phyloP scores from a whole-genome alignment of 1,140 invertebrate genomes.

The Chelonus insularis region DNA sequence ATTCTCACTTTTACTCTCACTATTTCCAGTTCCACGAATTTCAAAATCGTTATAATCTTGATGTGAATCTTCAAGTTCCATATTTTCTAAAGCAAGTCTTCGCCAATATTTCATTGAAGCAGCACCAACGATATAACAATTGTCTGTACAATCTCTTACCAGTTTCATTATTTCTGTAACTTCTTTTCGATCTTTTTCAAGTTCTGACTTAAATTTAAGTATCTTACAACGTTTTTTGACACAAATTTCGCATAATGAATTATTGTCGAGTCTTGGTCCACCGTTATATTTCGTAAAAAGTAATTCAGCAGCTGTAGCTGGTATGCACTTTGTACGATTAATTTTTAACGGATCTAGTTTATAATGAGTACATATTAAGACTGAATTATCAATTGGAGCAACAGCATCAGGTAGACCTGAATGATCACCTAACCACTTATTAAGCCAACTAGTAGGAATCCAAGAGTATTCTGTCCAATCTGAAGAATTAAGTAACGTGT shows the following conservation, averaged over 20 bases:
- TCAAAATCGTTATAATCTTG: conserved; percentile 27
- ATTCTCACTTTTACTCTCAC: no score
- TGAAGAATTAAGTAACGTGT: conserved; percentile 41
- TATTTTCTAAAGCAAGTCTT: conserved; percentile 47
- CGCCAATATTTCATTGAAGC: conserved; percentile 53
- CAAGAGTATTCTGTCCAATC: conserved; percentile 55
- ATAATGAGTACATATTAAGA: conserved; percentile 59
- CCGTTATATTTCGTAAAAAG: conserved; percentile 59
- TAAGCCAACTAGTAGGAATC: conserved; percentile 61
- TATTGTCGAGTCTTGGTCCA: conserved; percentile 54
- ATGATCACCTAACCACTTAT: conserved; percentile 55
- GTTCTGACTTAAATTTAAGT: conserved; percentile 47
- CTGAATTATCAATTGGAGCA: conserved; percentile 56
- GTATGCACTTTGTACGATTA: conserved; percentile 53
- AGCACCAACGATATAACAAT: conserved; percentile 50
- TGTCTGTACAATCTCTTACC: conserved; percentile 42
- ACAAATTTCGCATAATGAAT: conserved; percentile 59
- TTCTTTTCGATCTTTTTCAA: conserved; percentile 53
- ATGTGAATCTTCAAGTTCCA: conserved; percentile 40
- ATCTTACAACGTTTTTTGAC: conserved; percentile 59
- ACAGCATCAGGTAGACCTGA: conserved; percentile 45
- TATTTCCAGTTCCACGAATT: background rate
- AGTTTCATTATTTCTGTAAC: conserved; percentile 47
- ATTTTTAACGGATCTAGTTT: conserved; percentile 56
- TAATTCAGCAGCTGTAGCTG: conserved; percentile 49